A percentile compares a stretch with the other conserved stretches of the same genome.
Conservation (phyloP, 2,888 invertebrate species). For the Ophioninae sp. region DNA sequence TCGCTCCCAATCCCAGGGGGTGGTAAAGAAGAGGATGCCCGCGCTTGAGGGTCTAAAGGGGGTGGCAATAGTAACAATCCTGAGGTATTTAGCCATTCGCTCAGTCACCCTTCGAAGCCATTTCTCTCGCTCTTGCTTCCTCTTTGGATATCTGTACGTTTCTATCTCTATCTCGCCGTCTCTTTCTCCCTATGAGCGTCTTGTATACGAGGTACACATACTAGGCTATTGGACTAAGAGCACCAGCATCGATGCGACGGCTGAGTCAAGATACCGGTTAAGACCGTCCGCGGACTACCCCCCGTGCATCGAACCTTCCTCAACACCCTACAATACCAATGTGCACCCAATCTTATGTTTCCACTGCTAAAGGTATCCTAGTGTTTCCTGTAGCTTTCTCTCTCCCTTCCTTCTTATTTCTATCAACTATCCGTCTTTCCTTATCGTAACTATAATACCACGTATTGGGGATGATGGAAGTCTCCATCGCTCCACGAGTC, state of each 20-base stretch:
- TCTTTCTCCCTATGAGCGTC: slow-evolving; percentile 17
- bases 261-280: slow-evolving; percentile 80
- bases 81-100: slow-evolving; percentile 80
- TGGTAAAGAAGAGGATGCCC: slow-evolving; percentile 65
- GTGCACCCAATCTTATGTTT: slow-evolving; percentile 57
- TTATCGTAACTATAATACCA: slow-evolving; percentile 11
- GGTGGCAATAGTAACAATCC: slow-evolving; percentile 81
- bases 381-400: slow-evolving; percentile 69
- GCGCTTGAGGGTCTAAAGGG: slow-evolving; percentile 62
- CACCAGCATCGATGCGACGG: slow-evolving; percentile 63
- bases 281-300: slow-evolving; percentile 77
- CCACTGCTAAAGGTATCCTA: slow-evolving; percentile 68
- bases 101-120: slow-evolving; percentile 59
- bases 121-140: slow-evolving; percentile 6
- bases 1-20: slow-evolving; percentile 15
- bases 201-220: slow-evolving; percentile 51
- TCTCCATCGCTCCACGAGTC: slow-evolving; percentile 51
- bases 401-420: slow-evolving; percentile 46
- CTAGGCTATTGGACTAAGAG: slow-evolving; percentile 58
- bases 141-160: not conserved
- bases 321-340: slow-evolving; percentile 67
- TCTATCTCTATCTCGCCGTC: slow-evolving; percentile 23
- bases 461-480: not conserved
- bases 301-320: slow-evolving; percentile 76
- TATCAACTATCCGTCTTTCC: slow-evolving; percentile 63